Evolutionary conservation across 2,113 vertebrate genomes (phyloP), one percentile per base, ranked within the genome.

Genomic region (Malurus melanocephalus): DNA sequence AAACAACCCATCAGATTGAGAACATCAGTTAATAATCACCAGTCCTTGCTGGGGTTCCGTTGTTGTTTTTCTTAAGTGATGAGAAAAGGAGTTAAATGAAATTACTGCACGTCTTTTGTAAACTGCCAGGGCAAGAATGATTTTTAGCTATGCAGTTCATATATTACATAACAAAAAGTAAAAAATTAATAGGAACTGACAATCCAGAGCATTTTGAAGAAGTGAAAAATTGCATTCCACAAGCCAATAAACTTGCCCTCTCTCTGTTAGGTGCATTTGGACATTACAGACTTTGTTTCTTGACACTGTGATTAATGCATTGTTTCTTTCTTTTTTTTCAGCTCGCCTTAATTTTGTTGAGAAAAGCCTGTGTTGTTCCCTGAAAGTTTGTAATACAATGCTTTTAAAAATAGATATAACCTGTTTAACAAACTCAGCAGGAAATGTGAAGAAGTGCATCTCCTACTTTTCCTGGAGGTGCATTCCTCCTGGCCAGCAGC

Each of bases 341-440:
- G 55, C 59, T 72, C 35, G 8, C 60, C 71, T 88, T 85, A 85
- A 80, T 82, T 95, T 94, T 49, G 56, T 85, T 87, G 74, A 88
- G 82, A 87, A 94, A 95, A 93, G 78, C 20, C 79, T 40, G 49
- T 90, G 76, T 80, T 57, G 66, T 75, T 81, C 53, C 46, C 77
- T 91, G 72, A 71, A 91, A 93, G 86, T 93, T 89, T 91, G 75
- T 76, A 88, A 82, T 84, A 77, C 55, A 71, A 86, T 45, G 65
- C 87, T 93, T 93, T 96, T 94, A 94, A 96, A 59, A 93, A 96
- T 93, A 92, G 88, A 94, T 94, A 91, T 95, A 97, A 97, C 97
- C 96, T 95, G 97, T 97, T 97, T 75, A 91, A 95, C 95, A n/a
- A 83, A 97, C 97, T 96, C 56, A 94, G 92, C 92, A 83, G 77